These are phyloP conservation scores for Theodoxus fluviatilis DNA, from an alignment of 2,888 invertebrate species.

Conservation along the genomic window DNA sequence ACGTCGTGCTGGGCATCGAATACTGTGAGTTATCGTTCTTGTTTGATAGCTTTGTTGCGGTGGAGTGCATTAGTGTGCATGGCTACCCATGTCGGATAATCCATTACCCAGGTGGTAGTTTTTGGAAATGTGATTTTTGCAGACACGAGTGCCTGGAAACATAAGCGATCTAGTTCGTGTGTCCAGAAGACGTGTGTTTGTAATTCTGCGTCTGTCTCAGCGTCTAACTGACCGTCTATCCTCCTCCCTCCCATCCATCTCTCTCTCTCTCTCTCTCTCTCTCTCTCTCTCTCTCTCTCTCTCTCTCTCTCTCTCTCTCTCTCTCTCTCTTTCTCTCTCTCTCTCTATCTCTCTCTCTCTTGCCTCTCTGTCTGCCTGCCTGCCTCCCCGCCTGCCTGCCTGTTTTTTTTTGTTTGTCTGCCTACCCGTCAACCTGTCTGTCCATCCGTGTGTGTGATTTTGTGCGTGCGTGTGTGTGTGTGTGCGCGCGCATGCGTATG, in stretches of 20 bases:
- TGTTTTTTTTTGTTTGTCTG: neutral
- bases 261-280: too few species aligned
- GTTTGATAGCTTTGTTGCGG: too few species aligned
- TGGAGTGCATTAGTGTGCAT: too few species aligned
- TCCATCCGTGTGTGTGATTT: slow-evolving; percentile 7
- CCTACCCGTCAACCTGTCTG: neutral
- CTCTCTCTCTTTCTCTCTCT: slow-evolving; percentile 1
- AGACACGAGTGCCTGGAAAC: too few species aligned
- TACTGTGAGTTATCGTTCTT: slow-evolving; percentile 96
- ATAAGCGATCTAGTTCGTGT: too few species aligned
- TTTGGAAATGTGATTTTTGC: too few species aligned
- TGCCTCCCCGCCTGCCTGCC: neutral
- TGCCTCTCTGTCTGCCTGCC: slow-evolving; percentile 9
- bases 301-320: neutral
- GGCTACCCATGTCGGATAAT: too few species aligned
- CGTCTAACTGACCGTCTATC: too few species aligned
- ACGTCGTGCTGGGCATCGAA: slow-evolving; percentile 89
- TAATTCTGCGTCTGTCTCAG: too few species aligned
- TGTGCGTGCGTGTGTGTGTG: slow-evolving; percentile 18
- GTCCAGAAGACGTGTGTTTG: too few species aligned
- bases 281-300: neutral
- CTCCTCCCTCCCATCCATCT: too few species aligned
- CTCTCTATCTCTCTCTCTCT: neutral
- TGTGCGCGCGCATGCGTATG: neutral
- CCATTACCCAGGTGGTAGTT: too few species aligned